Conservation (phyloP, 2,113 vertebrate genomes). For the Sander vitreus region DNA sequence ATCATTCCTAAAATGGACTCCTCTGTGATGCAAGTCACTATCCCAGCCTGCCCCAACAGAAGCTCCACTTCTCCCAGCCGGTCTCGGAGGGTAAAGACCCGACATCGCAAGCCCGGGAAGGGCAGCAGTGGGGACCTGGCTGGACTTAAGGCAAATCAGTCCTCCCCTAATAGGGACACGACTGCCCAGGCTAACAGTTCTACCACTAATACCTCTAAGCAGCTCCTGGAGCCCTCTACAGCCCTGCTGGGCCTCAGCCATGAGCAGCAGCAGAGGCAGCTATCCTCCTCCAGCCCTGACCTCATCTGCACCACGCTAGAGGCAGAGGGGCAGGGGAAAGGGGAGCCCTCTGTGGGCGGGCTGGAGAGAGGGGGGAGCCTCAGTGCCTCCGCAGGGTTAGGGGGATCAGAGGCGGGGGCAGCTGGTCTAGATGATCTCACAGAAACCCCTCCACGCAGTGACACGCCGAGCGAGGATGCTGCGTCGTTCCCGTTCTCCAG, state of each 20-base stretch:
- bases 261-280: conserved; percentile 88
- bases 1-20: conserved; percentile 94
- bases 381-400: conserved; percentile 79
- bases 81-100: conserved; percentile 90
- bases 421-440: conserved; percentile 80
- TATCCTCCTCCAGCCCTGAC: conserved; percentile 94
- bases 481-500: conserved; percentile 90
- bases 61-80: conserved; percentile 91
- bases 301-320: conserved; percentile 90
- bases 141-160: conserved; percentile 85
- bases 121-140: conserved; percentile 92
- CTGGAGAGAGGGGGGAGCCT: conserved; percentile 80
- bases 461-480: conserved; percentile 89
- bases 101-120: conserved; percentile 90
- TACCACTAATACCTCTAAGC: conserved; percentile 72
- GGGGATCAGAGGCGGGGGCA: conserved; percentile 69
- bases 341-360: conserved; percentile 66
- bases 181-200: conserved; percentile 57
- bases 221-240: conserved; percentile 85
- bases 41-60: conserved; percentile 90
- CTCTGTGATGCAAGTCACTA: conserved; percentile 90
- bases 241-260: conserved; percentile 87
- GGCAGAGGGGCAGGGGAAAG: conserved; percentile 79
- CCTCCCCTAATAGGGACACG: conserved; percentile 71
- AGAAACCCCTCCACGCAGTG: conserved; percentile 86